Conservation (phyloP, 1,140 invertebrate species). For the Uloborus diversus region DNA sequence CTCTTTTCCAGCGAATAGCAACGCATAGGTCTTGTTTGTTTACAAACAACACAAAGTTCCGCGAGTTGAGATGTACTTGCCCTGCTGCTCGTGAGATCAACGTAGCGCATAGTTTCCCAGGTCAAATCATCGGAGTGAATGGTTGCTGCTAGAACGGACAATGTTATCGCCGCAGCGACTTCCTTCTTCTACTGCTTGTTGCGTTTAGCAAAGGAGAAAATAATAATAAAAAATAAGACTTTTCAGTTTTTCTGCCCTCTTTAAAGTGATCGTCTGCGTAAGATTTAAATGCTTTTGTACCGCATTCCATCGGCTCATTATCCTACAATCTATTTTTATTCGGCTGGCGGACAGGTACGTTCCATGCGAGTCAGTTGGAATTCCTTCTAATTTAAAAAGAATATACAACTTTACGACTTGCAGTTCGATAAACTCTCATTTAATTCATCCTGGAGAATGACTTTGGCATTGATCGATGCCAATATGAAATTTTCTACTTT, state of each 20-base stretch:
- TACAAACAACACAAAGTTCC: background rate
- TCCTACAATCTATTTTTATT: too few relatives aligned
- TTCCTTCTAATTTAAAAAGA: too few relatives aligned
- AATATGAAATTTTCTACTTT: too few relatives aligned
- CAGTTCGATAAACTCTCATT: too few relatives aligned
- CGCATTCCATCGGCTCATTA: background rate
- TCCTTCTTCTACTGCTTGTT: background rate
- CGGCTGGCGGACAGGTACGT: too few relatives aligned
- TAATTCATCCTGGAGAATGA: too few relatives aligned
- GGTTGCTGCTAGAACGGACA: background rate
- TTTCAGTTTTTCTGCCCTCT: background rate
- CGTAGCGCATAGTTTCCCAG: background rate
- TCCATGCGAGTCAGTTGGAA: too few relatives aligned
- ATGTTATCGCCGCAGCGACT: background rate
- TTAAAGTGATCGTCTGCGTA: background rate
- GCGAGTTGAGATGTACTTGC: background rate
- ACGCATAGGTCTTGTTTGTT: background rate
- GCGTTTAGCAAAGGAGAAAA: background rate
- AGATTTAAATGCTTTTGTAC: background rate
- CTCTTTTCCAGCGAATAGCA: too few relatives aligned
- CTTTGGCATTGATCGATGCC: too few relatives aligned
- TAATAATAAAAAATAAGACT: background rate
- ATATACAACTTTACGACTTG: too few relatives aligned
- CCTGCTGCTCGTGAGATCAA: background rate
- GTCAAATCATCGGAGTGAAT: background rate